Evolutionary conservation across 2,888 invertebrate species (phyloP).

Genomic region (Hoplodrina blanda): DNA sequence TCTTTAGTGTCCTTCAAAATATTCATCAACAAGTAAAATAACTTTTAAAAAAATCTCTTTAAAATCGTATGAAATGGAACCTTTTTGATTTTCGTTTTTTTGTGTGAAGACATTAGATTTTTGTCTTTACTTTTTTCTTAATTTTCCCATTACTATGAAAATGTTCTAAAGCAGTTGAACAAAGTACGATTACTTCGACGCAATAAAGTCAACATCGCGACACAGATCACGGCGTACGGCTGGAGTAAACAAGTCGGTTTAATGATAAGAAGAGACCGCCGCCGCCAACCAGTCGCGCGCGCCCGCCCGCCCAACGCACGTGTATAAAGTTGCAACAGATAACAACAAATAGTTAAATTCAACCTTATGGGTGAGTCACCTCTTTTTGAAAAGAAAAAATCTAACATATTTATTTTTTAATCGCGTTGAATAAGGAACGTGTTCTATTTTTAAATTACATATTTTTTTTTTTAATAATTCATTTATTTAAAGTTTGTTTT

Average conservation of each 20-base stretch:
- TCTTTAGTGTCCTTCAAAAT: neutral
- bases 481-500: neutral
- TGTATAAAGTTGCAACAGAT: constrained; percentile 67
- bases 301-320: constrained; percentile 85
- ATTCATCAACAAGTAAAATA: neutral
- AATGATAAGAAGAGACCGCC: constrained; percentile 80
- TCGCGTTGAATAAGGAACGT: neutral
- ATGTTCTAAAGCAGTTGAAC: constrained; percentile 36
- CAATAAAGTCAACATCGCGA: constrained; percentile 76
- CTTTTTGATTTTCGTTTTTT: neutral
- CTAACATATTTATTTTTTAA: neutral
- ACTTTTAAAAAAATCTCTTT: neutral
- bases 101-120: neutral
- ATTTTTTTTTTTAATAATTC: neutral
- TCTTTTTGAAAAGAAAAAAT: constrained; percentile 4
- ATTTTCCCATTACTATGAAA: constrained; percentile 21
- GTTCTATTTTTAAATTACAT: constrained; percentile 14
- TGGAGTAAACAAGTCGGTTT: constrained; percentile 83
- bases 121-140: neutral
- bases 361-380: constrained; percentile 66
- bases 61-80: neutral
- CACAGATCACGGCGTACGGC: constrained; percentile 80
- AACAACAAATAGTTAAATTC: constrained; percentile 57
- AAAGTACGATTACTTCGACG: constrained; percentile 65
- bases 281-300: constrained; percentile 84